Evolutionary conservation across 2,113 vertebrate species (phyloP), one percentile per base, ranked within the genome.

Genomic region (Desmodus rotundus): DNA sequence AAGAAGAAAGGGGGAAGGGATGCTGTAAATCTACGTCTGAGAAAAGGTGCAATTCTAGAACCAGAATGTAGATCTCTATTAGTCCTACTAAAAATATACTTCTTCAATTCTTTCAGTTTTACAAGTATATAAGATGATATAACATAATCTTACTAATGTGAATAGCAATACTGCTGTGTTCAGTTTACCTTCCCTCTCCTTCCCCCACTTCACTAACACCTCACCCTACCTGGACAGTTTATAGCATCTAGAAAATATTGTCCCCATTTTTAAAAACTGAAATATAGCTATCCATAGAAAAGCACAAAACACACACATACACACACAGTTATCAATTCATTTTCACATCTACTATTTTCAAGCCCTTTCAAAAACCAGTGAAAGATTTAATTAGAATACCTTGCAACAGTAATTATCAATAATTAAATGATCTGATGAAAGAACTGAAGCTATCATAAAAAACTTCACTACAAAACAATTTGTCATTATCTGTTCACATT

Each of bases 351-450:
- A 84, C n/a, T 94, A 89, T 50, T 95, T 92, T 83, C 19, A 76
- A 85, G 36, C 4, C 74, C n/a, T 96, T 91, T 94, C 83, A 96
- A 96, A 93, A 43, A 96, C 45, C 5, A 81, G 26, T 16, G 26
- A 68, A 96, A 96, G 2, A 78, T 43, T 47, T 68, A 86, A 94
- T 76, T 45, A 78, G 50, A 67, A 1, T 93, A 94, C 58, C 58
- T 92, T 97, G 24, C 17, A 86, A 81, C 2, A 91, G 78, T 17
- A 76, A 74, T 80, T 50, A 88, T 5, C 61, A 80, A 70, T 65
- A 95, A 72, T 78, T 31, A 91, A 85, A 89, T 36, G 45, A 33
- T 61, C 81, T 77, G 4, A 87, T 28, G 20, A 76, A 33, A 92
- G 24, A 91, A 95, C 28, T 68, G 43, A 90, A 89, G 16, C 47